These are phyloP conservation scores for Batillaria attramentaria DNA, from an alignment of 1,140 invertebrate species.

Conservation along the genomic window DNA sequence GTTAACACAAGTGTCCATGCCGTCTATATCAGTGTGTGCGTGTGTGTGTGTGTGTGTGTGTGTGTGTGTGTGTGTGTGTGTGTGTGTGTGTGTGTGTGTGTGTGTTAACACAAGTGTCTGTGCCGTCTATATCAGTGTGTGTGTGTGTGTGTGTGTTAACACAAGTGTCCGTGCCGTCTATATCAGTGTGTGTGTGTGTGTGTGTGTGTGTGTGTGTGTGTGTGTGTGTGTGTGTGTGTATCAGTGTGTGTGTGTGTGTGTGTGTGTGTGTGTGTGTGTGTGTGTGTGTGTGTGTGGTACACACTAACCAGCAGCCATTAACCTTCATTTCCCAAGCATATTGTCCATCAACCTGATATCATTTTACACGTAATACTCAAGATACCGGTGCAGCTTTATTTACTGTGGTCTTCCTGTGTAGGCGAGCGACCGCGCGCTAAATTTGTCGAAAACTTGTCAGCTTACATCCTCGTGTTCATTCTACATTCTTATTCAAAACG, in stretches of 20 bases:
- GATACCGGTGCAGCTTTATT: too few species aligned
- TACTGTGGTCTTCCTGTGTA: not conserved
- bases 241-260: conserved; percentile 8
- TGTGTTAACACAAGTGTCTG: too few species aligned
- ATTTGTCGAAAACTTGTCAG: not conserved
- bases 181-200: not conserved
- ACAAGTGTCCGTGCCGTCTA: not conserved
- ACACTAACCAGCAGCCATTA: not conserved
- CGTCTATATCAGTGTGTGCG: too few species aligned
- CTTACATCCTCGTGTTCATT: too few species aligned
- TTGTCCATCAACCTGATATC: not conserved
- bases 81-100: too few species aligned
- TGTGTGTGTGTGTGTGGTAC: not conserved
- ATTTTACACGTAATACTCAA: too few species aligned
- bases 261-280: conserved; percentile 20
- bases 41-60: too few species aligned
- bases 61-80: too few species aligned
- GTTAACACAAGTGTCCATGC: too few species aligned
- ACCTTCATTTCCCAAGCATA: not conserved
- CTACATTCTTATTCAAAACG: too few species aligned
- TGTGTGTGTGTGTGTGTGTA: not conserved
- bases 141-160: too few species aligned
- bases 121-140: too few species aligned
- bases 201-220: not conserved
- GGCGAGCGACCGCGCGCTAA: not conserved